Evolutionary conservation across 2,113 vertebrate species (phyloP), one percentile per base, ranked within the genome.

Genomic region (Zosterops pallidus): DNA sequence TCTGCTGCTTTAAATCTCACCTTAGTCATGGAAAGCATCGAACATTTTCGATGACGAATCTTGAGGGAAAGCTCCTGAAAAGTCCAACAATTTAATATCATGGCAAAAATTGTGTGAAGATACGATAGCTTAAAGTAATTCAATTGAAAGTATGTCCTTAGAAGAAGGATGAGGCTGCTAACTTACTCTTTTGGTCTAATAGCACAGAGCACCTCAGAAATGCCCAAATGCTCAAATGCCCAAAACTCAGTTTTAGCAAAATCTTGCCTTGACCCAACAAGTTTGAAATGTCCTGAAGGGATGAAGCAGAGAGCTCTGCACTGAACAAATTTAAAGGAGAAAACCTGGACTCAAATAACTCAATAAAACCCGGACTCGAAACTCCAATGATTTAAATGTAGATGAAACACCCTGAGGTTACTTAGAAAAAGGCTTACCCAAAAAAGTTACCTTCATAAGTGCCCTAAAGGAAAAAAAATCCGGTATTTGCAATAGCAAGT

Each of bases 401-500:
- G 26, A 53, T 56, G 11, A 56, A 89, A 56, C n/a, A 76, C 9
- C 42, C 24, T 50, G n/a, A 60, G 33, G 59, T 88, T 74, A 69
- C 62, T 94, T 91, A 93, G 49, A 67, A 81, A 86, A 94, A 91
- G 24, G 2, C 35, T 72, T 62, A 79, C 60, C 9, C 50, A 86
- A 92, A 76, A 94, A 74, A 14, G 10, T 70, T 68, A 91, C 68
- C 60, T 86, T 46, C 17, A 9, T 25, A 85, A 83, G 52, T 39
- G 46, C 19, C 71, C 56, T 46, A 75, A 95, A 75, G 52, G 70
- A 81, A 95, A 80, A 50, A 62, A 63, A 22, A 3, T 19, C 28
- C 95, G 69, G 19, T 47, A 81, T 97, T 96, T 91, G 20, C 44
- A 75, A 60, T 85, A 81, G 12, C n/a, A 59, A 76, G 41, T 49